Base-by-base conservation (phyloP, 2,113 vertebrate species). In the Lanius ludovicianus region DNA sequence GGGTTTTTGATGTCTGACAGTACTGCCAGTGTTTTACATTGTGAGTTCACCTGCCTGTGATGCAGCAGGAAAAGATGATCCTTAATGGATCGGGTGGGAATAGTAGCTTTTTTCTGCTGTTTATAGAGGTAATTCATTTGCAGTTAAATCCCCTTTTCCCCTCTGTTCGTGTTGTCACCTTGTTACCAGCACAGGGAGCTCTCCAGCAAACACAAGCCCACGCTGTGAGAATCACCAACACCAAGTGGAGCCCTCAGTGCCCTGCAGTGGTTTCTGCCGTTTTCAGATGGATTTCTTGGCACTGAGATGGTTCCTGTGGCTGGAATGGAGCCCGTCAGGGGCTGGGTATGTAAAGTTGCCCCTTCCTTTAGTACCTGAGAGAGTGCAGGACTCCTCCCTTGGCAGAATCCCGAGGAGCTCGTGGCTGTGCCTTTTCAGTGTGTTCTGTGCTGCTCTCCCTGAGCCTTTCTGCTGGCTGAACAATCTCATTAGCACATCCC, bases 391-490 rank as follows among this genome's bases (percentile, higher is more conserved):
- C 13, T 44, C 37, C 41, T 71, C 25, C 44, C 0, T 0, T 4
- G 44, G 44, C 69, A 46, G 65, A 9, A 23, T 12, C 30, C 9
- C 1, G 0, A 31, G 78, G n/a, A 65, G 68, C 71, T 46, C 2
- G 1, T 0, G 20, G 15, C 1, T 18, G 10, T 7, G 41, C 1
- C 2, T 68, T 76, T 41, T 55, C 37, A 57, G 42, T 7, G 23
- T 6, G 27, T 9, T 76, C 1, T 9, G 23, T 15, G 75, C n/a
- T 42, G 9, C 23, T 73, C 77, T 59, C 30, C 7, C 59, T 0
- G 71, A 39, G 47, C 52, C 52, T 93, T 85, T 68, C 6, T 60
- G 90, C 62, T 76, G 91, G 74, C 53, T 67, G 77, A 89, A 9
- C 35, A 35, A 12, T 5, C 64, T 20, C 73, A 4, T 25, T 1